Percentiles rank a stretch among this genome's conserved stretches.
These are phyloP conservation scores for Ceyx melanurus DNA, from an alignment of 2,113 vertebrate species.

Conservation along the genomic window DNA sequence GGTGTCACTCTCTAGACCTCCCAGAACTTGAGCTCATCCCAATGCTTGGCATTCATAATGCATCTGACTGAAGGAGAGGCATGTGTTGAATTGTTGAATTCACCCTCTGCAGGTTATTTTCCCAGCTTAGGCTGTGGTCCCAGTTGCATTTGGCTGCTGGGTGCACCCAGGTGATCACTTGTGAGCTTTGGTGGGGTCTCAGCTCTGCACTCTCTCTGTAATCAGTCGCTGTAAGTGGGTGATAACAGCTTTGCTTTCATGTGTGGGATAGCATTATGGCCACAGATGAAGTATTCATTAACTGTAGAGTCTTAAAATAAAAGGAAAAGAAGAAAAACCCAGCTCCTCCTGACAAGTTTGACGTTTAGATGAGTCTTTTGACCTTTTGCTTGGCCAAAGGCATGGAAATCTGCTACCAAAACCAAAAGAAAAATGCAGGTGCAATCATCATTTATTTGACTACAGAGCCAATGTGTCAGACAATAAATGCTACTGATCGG, in stretches of 20 bases:
- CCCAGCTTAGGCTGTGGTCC: not conserved
- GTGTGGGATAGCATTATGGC: not conserved
- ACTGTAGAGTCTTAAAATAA: not conserved
- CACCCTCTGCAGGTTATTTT: not conserved
- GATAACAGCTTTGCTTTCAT: not conserved
- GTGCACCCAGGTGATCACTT: fast-evolving
- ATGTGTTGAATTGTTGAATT: not conserved
- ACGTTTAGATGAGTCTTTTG: not conserved
- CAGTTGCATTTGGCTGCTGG: fast-evolving
- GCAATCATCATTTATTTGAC: not conserved
- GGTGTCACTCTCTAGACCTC: not conserved
- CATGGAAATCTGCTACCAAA: not conserved
- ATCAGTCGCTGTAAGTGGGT: not conserved
- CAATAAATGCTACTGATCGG: not conserved
- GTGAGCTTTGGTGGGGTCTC: not conserved
- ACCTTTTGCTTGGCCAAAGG: not conserved
- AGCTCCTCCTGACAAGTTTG: not conserved
- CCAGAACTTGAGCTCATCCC: not conserved
- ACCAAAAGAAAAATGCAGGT: not conserved
- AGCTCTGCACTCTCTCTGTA: fast-evolving
- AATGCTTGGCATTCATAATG: not conserved
- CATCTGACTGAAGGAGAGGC: not conserved
- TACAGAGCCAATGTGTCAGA: not conserved
- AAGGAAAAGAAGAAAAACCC: not conserved
- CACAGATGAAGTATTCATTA: conserved; percentile 10